A percentile compares a stretch with the other conserved stretches of the same genome.
Conservation (phyloP, 2,888 invertebrate genomes). For the Drosophila mettleri region DNA sequence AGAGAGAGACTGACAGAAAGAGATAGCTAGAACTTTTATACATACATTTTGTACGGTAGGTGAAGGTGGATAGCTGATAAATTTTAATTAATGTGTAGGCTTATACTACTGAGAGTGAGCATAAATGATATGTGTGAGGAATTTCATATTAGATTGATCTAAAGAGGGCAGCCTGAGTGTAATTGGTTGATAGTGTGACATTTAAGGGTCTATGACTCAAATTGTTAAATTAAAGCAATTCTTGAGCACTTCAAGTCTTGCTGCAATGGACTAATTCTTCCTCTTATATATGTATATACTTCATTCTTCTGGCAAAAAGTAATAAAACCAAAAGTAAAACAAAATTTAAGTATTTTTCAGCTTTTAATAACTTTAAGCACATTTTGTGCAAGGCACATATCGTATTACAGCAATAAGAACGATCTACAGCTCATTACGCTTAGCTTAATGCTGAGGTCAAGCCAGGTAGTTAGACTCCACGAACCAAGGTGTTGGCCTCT, state of each 20-base stretch:
- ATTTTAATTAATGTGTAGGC: not conserved
- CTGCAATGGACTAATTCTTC: too few species aligned
- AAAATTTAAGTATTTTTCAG: not conserved
- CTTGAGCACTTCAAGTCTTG: too few species aligned
- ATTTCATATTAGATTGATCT: not conserved
- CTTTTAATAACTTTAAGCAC: constrained; percentile 5
- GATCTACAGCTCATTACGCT: constrained; percentile 46
- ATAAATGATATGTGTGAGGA: not conserved
- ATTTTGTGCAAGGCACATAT: constrained; percentile 15
- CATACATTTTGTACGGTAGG: not conserved
- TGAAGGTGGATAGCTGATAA: not conserved
- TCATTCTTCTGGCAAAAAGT: too few species aligned
- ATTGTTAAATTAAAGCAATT: too few species aligned
- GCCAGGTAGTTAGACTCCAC: constrained; percentile 14
- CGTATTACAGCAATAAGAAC: constrained; percentile 30
- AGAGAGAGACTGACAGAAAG: not conserved
- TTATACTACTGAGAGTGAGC: not conserved
- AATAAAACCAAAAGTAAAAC: not conserved
- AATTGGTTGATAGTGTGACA: not conserved
- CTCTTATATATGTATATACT: too few species aligned
- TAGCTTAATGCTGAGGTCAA: constrained; percentile 41
- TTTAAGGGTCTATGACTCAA: too few species aligned
- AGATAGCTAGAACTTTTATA: constrained; percentile 12
- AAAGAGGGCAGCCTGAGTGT: not conserved
- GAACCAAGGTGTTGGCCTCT: constrained; percentile 37